These are phyloP conservation scores for Phylloscopus trochilus DNA, from an alignment of 2,113 vertebrate genomes.

Conservation along the genomic window DNA sequence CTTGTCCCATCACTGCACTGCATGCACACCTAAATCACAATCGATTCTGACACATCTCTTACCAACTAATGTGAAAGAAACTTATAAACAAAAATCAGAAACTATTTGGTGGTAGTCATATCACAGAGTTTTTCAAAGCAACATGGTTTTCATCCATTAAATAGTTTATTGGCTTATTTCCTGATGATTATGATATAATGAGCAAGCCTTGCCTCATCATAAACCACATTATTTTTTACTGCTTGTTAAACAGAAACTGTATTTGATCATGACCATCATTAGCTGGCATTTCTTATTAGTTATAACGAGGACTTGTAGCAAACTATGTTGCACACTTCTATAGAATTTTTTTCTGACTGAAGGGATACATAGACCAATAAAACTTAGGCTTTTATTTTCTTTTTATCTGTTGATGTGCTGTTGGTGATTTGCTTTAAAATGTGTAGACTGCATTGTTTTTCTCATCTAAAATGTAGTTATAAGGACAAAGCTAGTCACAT, in stretches of 20 bases:
- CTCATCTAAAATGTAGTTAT: background rate
- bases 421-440: background rate
- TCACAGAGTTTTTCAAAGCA: conserved; percentile 53
- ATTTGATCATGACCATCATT: background rate
- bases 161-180: conserved; percentile 77
- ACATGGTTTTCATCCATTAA: conserved; percentile 70
- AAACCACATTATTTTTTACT: conserved; percentile 10
- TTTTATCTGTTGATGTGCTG: background rate
- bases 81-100: conserved; percentile 83
- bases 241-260: background rate
- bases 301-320: background rate
- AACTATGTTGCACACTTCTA: background rate
- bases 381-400: background rate
- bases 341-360: background rate
- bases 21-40: conserved; percentile 57
- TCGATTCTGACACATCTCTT: conserved; percentile 75
- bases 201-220: background rate
- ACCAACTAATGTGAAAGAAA: conserved; percentile 74
- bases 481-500: conserved; percentile 1
- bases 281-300: background rate
- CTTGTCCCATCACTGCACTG: conserved; percentile 43
- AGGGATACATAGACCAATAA: background rate
- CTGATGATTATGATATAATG: conserved; percentile 20
- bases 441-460: background rate
- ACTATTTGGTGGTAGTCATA: conserved; percentile 69